Conservation (phyloP, 2,113 vertebrate genomes). For the Hippocampus mohnikei region DNA sequence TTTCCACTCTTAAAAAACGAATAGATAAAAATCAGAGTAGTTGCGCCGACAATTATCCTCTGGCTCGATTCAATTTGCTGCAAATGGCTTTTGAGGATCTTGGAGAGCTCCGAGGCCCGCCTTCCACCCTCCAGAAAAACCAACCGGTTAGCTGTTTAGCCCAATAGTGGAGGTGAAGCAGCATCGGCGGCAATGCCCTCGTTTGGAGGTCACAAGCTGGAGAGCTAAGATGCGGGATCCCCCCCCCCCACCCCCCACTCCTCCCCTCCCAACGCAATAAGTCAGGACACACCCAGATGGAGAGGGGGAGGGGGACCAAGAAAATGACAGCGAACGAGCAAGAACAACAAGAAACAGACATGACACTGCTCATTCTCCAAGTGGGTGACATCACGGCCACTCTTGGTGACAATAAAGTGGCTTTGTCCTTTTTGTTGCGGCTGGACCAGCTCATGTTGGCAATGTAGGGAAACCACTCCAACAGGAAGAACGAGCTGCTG, state of each 20-base stretch:
- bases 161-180: conserved; percentile 3
- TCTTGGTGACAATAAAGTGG: background rate
- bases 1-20: background rate
- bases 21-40: background rate
- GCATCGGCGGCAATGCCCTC: conserved; percentile 47
- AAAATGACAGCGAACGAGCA: conserved; percentile 40
- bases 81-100: conserved; percentile 2
- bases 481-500: conserved; percentile 37
- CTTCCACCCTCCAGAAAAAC: background rate
- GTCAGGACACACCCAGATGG: conserved; percentile 70
- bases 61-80: background rate
- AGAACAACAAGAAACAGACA: conserved; percentile 36
- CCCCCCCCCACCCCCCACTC: conserved; percentile 49
- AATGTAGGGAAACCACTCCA: conserved; percentile 40
- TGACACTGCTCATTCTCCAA: conserved; percentile 50
- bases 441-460: background rate
- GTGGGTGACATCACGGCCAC: conserved; percentile 56
- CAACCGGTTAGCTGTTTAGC: background rate
- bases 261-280: conserved; percentile 61
- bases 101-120: background rate
- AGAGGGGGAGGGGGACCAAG: conserved; percentile 25
- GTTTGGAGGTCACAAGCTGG: conserved; percentile 62
- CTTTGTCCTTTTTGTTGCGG: background rate
- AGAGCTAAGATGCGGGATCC: conserved; percentile 37
- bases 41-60: background rate